A percentile compares a stretch with the other conserved stretches of the same genome.
These are phyloP conservation scores for Mastomys coucha DNA, from an alignment of 2,113 vertebrate species.

Conservation along the genomic window DNA sequence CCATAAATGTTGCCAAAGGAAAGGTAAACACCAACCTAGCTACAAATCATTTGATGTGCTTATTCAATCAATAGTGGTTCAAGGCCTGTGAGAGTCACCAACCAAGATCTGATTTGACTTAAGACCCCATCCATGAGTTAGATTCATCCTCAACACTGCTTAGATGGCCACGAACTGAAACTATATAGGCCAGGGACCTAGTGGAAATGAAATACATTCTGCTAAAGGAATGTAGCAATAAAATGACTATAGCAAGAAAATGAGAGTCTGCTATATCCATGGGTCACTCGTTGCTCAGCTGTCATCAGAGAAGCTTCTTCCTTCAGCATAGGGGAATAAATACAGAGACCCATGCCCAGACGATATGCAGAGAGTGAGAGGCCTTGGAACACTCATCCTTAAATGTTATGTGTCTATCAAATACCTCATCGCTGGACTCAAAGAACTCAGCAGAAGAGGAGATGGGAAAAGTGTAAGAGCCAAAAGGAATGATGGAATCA, in stretches of 20 bases:
- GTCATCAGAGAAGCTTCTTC: neutral
- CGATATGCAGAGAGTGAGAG: neutral
- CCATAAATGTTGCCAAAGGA: neutral
- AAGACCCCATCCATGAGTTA: neutral
- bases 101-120: neutral
- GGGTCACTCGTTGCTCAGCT: no score
- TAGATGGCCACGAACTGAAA: neutral
- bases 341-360: neutral
- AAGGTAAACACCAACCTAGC: neutral
- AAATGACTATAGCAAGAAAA: neutral
- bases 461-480: neutral
- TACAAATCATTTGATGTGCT: neutral
- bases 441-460: neutral
- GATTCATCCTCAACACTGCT: neutral
- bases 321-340: neutral
- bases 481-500: neutral
- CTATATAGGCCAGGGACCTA: neutral
- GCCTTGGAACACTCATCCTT: neutral
- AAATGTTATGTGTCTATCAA: neutral
- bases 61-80: neutral
- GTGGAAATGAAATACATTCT: neutral
- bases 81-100: neutral
- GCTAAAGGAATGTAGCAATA: neutral
- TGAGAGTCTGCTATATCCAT: neutral
- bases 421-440: neutral